Percentiles rank a stretch among this genome's conserved stretches.
phyloP scores from a whole-genome alignment of 2,888 invertebrate genomes.

The Petrolisthes cinctipes region DNA sequence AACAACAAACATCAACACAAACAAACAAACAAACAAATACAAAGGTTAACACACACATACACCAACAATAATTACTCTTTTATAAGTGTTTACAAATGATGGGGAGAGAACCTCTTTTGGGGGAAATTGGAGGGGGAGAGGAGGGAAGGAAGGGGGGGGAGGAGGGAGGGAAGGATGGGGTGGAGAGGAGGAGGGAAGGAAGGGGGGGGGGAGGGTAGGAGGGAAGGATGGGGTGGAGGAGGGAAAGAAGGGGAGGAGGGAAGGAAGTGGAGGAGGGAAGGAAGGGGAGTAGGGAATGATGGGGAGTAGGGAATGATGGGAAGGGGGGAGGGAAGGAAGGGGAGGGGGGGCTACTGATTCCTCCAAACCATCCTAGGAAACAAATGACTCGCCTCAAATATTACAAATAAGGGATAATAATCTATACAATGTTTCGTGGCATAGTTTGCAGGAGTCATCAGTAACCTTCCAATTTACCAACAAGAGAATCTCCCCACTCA shows the following conservation, averaged over 20 bases:
- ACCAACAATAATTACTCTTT: not conserved
- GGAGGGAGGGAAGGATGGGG: not conserved
- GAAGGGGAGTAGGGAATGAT: not conserved
- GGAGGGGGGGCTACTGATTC: no score
- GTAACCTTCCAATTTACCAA: no score
- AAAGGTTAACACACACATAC: not conserved
- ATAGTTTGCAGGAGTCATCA: no score
- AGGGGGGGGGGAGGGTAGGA: not conserved
- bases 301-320: not conserved
- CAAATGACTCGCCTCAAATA: no score
- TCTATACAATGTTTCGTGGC: no score
- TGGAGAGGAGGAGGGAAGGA: not conserved
- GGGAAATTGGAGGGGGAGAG: not conserved
- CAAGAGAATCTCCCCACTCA: no score
- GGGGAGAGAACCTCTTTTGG: not conserved
- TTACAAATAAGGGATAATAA: no score
- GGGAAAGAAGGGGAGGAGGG: not conserved
- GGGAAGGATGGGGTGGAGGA: not conserved
- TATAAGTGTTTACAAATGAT: not conserved
- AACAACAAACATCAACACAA: not conserved
- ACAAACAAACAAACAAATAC: not conserved
- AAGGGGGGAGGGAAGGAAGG: not conserved
- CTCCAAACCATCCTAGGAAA: no score
- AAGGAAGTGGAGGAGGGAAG: not conserved
- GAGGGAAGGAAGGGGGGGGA: not conserved